Evolutionary conservation across 1,140 invertebrate genomes (phyloP).

Genomic region (Microvelia longipes): DNA sequence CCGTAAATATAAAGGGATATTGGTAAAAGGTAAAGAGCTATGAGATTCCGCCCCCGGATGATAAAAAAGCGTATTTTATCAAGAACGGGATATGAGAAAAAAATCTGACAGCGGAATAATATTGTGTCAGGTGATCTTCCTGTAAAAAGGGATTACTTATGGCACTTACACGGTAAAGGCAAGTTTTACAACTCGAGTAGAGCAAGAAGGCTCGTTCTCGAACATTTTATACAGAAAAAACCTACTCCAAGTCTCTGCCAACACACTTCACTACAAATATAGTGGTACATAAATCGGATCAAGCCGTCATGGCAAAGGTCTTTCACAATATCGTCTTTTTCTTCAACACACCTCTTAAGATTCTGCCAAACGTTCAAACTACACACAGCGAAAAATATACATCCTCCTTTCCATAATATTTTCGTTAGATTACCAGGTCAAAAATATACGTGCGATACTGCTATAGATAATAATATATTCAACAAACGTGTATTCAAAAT

Average conservation of each 20-base stretch:
- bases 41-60: too few relatives aligned
- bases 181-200: too few relatives aligned
- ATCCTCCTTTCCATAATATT: background rate
- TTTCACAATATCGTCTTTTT: background rate
- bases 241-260: too few relatives aligned
- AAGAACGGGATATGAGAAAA: background rate
- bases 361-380: background rate
- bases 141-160: background rate
- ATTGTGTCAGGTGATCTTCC: background rate
- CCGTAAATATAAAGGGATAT: too few relatives aligned
- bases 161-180: background rate
- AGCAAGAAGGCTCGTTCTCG: too few relatives aligned
- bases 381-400: background rate
- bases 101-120: conserved; percentile 5
- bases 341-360: background rate
- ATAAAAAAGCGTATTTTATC: too few relatives aligned
- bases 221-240: too few relatives aligned
- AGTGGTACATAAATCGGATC: background rate
- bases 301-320: background rate
- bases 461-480: background rate
- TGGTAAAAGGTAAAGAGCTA: too few relatives aligned
- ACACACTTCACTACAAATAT: background rate
- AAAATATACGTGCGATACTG: background rate
- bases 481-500: background rate
- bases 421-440: background rate